Conservation (phyloP, 2,113 vertebrate species). For the Madoqua kirkii region DNA sequence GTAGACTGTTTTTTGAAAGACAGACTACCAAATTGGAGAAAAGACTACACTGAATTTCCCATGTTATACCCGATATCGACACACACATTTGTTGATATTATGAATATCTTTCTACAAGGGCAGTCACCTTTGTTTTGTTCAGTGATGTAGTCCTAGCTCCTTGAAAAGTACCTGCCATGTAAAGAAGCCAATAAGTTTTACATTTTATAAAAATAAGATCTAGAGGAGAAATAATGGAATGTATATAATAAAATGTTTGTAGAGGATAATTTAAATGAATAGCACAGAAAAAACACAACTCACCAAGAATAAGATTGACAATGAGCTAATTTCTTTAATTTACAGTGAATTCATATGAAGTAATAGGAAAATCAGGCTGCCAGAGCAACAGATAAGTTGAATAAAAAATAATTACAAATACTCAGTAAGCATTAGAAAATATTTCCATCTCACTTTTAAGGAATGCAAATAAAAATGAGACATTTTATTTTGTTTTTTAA, state of each 20-base stretch:
- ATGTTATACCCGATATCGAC: not conserved
- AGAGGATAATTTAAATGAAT: not conserved
- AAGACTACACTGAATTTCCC: not conserved
- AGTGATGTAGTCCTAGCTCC: not conserved
- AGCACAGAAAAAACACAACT: not conserved
- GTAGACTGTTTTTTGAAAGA: not conserved
- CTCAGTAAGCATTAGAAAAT: not conserved
- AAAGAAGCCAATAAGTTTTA: not conserved
- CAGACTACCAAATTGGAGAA: not conserved
- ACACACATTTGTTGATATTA: not conserved
- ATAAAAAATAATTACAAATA: conserved; percentile 7
- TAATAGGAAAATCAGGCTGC: not conserved
- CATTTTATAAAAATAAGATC: not conserved
- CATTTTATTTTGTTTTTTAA: not conserved
- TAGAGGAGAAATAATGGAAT: not conserved
- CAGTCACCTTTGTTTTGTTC: not conserved
- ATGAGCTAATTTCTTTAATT: not conserved
- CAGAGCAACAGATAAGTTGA: not conserved
- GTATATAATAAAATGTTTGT: not conserved
- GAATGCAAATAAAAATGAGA: not conserved
- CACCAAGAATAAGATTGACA: not conserved
- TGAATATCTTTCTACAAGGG: not conserved
- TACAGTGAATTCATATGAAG: not conserved
- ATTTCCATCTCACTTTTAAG: not conserved
- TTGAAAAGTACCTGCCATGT: not conserved